phyloP scores from a whole-genome alignment of 2,113 vertebrate genomes.

The Gallinago media region DNA sequence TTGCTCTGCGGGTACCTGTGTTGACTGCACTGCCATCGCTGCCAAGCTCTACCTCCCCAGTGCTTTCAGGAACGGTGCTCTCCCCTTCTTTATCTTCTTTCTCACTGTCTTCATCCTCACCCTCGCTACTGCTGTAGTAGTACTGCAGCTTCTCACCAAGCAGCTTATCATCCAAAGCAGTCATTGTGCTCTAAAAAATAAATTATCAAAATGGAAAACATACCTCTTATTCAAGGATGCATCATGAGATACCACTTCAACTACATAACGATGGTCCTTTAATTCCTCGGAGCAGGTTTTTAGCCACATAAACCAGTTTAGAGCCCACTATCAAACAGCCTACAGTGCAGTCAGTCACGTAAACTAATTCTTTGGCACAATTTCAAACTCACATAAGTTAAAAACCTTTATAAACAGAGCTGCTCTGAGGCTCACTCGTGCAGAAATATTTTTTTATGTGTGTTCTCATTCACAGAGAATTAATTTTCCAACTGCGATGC shows the following conservation, averaged over 20 bases:
- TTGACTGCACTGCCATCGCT: conserved; percentile 90
- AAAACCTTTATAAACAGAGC: not conserved
- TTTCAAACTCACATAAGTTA: not conserved
- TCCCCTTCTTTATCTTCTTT: conserved; percentile 83
- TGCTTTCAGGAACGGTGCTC: conserved; percentile 70
- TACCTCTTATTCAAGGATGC: not conserved
- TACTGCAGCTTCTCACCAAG: conserved; percentile 98
- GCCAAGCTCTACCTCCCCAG: conserved; percentile 81
- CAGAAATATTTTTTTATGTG: not conserved
- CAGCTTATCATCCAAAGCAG: conserved; percentile 92
- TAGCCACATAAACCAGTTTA: not conserved
- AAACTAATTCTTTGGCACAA: not conserved
- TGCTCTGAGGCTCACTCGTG: not conserved
- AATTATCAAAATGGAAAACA: not conserved
- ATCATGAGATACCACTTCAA: rapidly evolving
- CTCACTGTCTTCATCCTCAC: conserved; percentile 94
- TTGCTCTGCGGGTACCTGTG: conserved; percentile 77
- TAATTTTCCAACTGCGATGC: rapidly evolving
- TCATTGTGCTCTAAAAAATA: conserved; percentile 81
- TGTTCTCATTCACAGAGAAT: not conserved
- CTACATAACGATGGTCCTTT: rapidly evolving
- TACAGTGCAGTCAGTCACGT: rapidly evolving
- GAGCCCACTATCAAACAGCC: not conserved
- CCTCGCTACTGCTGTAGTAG: conserved; percentile 97
- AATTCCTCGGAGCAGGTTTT: not conserved